Base-by-base conservation (phyloP, 2,113 vertebrate genomes). In the Atlantisia rogersi region DNA sequence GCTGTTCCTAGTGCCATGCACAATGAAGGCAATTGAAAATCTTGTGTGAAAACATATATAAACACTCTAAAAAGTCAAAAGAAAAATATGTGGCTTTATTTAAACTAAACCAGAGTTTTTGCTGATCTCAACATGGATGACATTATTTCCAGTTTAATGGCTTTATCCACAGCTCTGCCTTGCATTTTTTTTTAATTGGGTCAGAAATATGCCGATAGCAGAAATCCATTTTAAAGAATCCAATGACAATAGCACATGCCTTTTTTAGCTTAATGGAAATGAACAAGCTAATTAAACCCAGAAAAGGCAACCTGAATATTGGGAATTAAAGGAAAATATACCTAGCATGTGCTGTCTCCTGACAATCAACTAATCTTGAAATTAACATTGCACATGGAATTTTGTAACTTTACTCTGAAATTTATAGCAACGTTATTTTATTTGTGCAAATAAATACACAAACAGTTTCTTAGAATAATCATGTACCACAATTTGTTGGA, bases 201-300 rank as follows among this genome's bases (percentile, higher is more conserved):
- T 96, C 97, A 97, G 88, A 97, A 97, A 92, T 58, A 95, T 75
- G 97, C 95, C 96, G 35, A 92, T 87, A 95, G 97, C 95, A 96
- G 69, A 97, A 97, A 97, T 96, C 96, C 93, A 96, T 96, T 97
- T 97, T 89, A 94, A 94, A 95, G 84, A 95, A 97, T 88, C 69
- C 88, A 95, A 93, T 91, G 74, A 84, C 86, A 95, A 94, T 50
- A 91, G 75, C 88, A 89, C 1, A 4, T 92, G 83, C 59, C 76
- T 92, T 93, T 95, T 96, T 89, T 92, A 97, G 82, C 65, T 91
- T 93, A 90, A 92, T 95, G 82, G 94, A 92, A 95, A 95, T 35
- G 65, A 96, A 88, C 62, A 74, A 82, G 73, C 59, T 96, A 95
- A 97, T 95, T 85, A 97, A 96, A 91, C 59, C 68, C 50, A 87